These are phyloP conservation scores for Ochropleura plecta DNA, from an alignment of 2,888 invertebrate genomes.

Conservation along the genomic window DNA sequence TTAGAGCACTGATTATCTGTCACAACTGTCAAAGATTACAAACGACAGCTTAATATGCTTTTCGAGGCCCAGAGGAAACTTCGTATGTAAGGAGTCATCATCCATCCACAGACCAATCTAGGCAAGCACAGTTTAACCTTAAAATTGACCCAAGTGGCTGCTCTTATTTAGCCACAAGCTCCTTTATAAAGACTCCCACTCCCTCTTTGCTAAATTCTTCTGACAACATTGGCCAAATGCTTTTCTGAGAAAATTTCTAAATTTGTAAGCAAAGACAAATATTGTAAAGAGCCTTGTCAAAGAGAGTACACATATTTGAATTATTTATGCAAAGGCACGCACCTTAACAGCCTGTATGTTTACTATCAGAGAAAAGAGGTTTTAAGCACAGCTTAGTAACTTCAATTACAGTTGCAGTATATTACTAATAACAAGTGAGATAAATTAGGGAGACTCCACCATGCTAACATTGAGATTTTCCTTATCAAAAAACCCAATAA, in stretches of 20 bases:
- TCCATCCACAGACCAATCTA: no score
- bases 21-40: no score
- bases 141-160: no score
- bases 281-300: slow-evolving; percentile 38
- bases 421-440: not conserved
- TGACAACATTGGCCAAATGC: slow-evolving; percentile 1
- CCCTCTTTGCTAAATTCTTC: not conserved
- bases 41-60: no score
- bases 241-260: slow-evolving; percentile 37
- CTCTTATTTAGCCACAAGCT: no score
- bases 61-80: no score
- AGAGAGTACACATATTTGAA: slow-evolving; percentile 24
- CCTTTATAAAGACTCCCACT: no score
- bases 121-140: no score
- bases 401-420: not conserved
- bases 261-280: slow-evolving; percentile 18
- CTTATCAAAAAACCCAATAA: not conserved
- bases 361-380: not conserved
- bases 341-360: not conserved
- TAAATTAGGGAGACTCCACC: not conserved
- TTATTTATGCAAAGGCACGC: slow-evolving; percentile 29
- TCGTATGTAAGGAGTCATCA: no score
- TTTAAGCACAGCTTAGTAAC: not conserved
- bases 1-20: no score
- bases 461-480: not conserved